Percentiles rank a stretch among this genome's conserved stretches.
These are phyloP conservation scores for Aphaenogaster floridana DNA, from an alignment of 1,140 invertebrate species.

Conservation along the genomic window DNA sequence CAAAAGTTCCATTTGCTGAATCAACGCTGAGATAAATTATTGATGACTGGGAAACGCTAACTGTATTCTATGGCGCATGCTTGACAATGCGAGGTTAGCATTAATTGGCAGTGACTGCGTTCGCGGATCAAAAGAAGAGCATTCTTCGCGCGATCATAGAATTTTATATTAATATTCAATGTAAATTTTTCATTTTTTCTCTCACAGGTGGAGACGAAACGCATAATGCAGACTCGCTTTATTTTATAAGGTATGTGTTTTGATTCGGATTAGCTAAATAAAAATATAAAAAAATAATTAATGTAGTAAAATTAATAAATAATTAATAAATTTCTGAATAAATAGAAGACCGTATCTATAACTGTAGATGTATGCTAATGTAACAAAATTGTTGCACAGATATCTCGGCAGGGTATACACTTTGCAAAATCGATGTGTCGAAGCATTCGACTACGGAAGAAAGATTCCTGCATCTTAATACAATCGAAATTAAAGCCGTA, in stretches of 20 bases:
- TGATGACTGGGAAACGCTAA: constrained; percentile 32
- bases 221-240: background rate
- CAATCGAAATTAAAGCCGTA: constrained; percentile 70
- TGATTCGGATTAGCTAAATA: background rate
- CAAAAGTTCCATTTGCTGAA: constrained; percentile 53
- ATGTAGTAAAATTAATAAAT: background rate
- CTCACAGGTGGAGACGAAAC: background rate
- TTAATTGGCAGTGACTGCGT: constrained; percentile 24
- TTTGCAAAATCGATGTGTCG: constrained; percentile 5
- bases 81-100: constrained; percentile 17
- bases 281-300: background rate
- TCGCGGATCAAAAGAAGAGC: background rate
- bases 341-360: background rate
- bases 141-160: background rate
- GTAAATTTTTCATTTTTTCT: background rate
- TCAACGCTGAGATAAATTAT: constrained; percentile 47
- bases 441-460: background rate
- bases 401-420: no score
- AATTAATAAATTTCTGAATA: background rate
- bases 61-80: constrained; percentile 36
- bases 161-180: constrained; percentile 3
- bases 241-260: background rate
- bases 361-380: background rate
- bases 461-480: constrained; percentile 24
- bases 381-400: background rate